Percentiles rank a stretch among this genome's conserved stretches.
Evolutionary conservation across 64 coral and sea anemone genomes (phyloP).

Genomic region (Astreopora myriophthalma): DNA sequence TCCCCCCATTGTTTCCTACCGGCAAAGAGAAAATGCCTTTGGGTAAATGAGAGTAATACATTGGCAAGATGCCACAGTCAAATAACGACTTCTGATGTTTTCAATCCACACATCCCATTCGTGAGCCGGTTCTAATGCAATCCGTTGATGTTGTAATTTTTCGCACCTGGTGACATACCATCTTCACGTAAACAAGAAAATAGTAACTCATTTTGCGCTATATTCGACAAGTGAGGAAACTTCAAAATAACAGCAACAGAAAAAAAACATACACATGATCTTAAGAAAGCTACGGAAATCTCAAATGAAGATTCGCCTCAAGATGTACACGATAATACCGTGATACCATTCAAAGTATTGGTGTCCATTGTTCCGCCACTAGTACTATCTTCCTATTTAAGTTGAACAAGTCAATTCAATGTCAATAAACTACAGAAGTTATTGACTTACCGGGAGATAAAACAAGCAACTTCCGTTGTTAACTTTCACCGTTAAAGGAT

Average conservation of each 20-base stretch:
- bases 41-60: too few relatives aligned
- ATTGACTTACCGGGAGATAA: background rate
- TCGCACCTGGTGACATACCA: background rate
- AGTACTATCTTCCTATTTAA: too few relatives aligned
- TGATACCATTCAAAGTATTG: too few relatives aligned
- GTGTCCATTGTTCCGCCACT: too few relatives aligned
- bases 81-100: background rate
- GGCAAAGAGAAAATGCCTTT: too few relatives aligned
- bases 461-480: background rate
- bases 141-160: background rate
- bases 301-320: background rate
- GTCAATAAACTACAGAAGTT: too few relatives aligned
- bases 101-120: background rate
- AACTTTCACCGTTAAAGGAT: slow-evolving; percentile 8
- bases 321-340: too few relatives aligned
- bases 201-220: background rate
- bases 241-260: background rate
- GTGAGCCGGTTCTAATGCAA: background rate
- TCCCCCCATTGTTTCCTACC: too few relatives aligned
- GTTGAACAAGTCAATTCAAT: too few relatives aligned
- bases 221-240: background rate
- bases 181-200: background rate
- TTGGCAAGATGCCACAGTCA: too few relatives aligned
- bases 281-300: background rate
- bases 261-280: background rate